phyloP scores from a whole-genome alignment of 2,888 invertebrate genomes.

The Eurois occulta region DNA sequence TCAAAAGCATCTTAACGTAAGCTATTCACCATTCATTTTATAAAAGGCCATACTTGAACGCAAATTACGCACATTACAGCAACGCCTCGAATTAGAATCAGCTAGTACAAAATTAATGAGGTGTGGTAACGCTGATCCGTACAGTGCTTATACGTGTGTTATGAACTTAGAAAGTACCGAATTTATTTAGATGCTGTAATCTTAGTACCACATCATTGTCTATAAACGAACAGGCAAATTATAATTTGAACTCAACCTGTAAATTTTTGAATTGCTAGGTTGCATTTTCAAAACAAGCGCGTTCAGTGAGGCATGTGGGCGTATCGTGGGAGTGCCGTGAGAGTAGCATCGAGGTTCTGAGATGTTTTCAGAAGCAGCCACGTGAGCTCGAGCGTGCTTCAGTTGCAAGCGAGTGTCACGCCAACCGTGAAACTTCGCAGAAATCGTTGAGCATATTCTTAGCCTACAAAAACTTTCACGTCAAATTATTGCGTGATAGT shows the following conservation, averaged over 20 bases:
- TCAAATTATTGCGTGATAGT: not conserved
- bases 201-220: not conserved
- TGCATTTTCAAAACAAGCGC: not conserved
- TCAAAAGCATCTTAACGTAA: not conserved
- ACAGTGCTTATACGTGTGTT: not conserved
- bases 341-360: not conserved
- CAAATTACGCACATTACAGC: too few relatives aligned
- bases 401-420: constrained; percentile 21
- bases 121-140: too few relatives aligned
- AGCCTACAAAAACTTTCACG: not conserved
- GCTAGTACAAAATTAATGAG: not conserved
- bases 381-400: constrained; percentile 7
- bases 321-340: not conserved
- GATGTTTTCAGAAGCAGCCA: constrained; percentile 17
- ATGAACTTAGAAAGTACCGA: not conserved
- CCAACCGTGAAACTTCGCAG: constrained; percentile 29
- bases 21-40: not conserved
- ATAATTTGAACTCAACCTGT: not conserved
- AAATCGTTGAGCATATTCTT: constrained; percentile 16
- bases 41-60: not conserved
- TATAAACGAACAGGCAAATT: not conserved
- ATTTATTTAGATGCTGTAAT: not conserved
- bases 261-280: too few relatives aligned
- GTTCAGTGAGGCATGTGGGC: not conserved
- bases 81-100: not conserved